Base-by-base conservation (phyloP, 1,140 invertebrate genomes). In the Papilio aristodemus region DNA sequence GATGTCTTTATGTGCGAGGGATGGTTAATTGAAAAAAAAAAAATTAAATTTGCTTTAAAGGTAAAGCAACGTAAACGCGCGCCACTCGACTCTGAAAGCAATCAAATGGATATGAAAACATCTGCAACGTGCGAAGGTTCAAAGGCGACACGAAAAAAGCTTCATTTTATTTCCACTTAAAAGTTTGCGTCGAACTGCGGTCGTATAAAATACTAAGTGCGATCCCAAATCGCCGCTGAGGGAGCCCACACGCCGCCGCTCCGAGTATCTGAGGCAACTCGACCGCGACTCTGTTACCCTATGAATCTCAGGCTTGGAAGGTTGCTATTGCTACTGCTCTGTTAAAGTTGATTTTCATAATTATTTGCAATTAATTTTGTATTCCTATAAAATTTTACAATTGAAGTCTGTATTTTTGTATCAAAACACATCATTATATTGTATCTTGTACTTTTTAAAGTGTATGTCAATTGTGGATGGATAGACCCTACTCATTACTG, bases 131-230 rank as follows among this genome's bases (percentile, higher is more conserved):
- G 78, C 63, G 58, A 75, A 73, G 73, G 72, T 76, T 78, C 71
- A 76, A 72, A 79, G 69, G 70, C 62, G 63, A 70, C 67, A 69
- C 54, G 70, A 74, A 71, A 75, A 76, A 73, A 72, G 70, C 74
- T 69, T 71, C 74, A 75, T 75, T 80, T 81, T 78, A 79, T 82
- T 85, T 77, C 82, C 81, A 83, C 76, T 85, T 85, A 84, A 82
- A 85, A 85, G 75, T 85, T 80, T 76, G 67, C 67, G 58, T 37
- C 71, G 72, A 77, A 80, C 77, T 77, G 77, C 68, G 75, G 77
- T 74, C 71, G 69, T 82, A 80, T 79, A 84, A 80, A 79, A 77
- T 73, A 75, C 75, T 79, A 75, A 77, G 72, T 73, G 72, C 72
- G 71, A 72, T 71, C 74, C 76, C 74, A 70, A 75, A 76, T 76